Evolutionary conservation across 1,140 invertebrate species (phyloP), one percentile per base, ranked within the genome.

Genomic region (Cyphomyrmex costatus): DNA sequence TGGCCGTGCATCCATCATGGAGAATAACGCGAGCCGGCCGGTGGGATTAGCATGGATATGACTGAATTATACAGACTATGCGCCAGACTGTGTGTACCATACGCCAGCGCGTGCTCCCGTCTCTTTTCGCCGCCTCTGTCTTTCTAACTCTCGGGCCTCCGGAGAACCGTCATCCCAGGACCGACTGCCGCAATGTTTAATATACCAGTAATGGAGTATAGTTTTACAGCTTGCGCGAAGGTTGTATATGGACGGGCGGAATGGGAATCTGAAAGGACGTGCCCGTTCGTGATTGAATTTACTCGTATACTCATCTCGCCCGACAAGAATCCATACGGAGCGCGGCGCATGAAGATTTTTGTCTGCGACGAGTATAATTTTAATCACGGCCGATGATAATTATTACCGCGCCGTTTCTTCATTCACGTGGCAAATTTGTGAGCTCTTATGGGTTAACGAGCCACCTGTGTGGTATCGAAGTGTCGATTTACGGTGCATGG

Each of bases 21-120:
- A 91, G 90, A 92, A 92, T 93, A 93, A 93, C 92, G 92, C 88
- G 80, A 82, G 77, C 87, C 87, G 90, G 87, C 93, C 92, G 90
- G 83, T 93, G 91, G 93, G 93, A 94, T 94, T 93, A 94, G 93
- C 93, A 93, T 93, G 92, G 93, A 93, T 93, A 94, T 93, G 93
- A 93, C 92, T 93, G 92, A 94, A 93, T 94, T 94, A 94, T 94
- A 93, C 93, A 93, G 92, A 92, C 91, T 92, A 92, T 92, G 93
- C 92, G 92, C 90, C 93, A 93, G 92, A 92, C 93, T 93, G 92
- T 92, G 90, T 93, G 91, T 92, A 93, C 91, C 91, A 92, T 92
- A 93, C 91, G 92, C 92, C 91, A 91, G 42, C 84, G 76, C 60
- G 74, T 66, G 84, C 30, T 61, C 42, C 77, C 71, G 56, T 79